Evolutionary conservation across 1,140 invertebrate species (phyloP).

Genomic region (Cherax destructor): DNA sequence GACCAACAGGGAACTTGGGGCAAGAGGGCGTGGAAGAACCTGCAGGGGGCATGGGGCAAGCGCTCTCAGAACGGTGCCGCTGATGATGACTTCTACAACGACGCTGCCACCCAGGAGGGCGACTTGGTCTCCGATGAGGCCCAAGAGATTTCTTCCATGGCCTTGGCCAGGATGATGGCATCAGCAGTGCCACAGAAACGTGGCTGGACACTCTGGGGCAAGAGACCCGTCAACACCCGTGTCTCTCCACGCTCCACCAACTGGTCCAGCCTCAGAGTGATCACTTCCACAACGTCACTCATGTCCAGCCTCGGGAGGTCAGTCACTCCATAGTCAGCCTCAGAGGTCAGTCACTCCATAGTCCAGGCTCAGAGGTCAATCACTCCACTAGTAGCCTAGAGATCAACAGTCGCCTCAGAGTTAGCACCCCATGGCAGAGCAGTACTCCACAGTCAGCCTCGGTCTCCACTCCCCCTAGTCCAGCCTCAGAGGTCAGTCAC

Average conservation of each 20-base stretch:
- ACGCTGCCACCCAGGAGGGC: background rate
- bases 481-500: background rate
- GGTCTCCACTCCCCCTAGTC: constrained; percentile 54
- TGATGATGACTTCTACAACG: background rate
- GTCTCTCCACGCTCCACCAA: constrained; percentile 54
- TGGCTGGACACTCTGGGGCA: constrained; percentile 48
- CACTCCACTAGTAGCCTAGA: too few relatives aligned
- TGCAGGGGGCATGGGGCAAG: constrained; percentile 52
- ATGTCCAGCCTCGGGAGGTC: too few relatives aligned
- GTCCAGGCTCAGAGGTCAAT: too few relatives aligned
- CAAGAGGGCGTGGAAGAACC: constrained; percentile 39
- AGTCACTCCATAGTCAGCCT: too few relatives aligned
- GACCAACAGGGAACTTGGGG: constrained; percentile 38
- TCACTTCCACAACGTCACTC: too few relatives aligned
- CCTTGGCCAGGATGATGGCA: constrained; percentile 31
- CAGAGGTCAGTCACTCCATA: too few relatives aligned
- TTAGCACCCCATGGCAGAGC: too few relatives aligned
- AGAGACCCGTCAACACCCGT: constrained; percentile 33
- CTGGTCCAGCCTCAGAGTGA: constrained; percentile 39
- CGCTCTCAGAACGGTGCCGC: background rate
- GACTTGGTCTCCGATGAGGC: background rate
- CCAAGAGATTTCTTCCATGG: constrained; percentile 16
- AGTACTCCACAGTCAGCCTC: too few relatives aligned
- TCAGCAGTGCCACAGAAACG: constrained; percentile 10
- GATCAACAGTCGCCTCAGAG: too few relatives aligned